Base-by-base conservation (phyloP, 2,888 invertebrate genomes). In the Calameuta filiformis region DNA sequence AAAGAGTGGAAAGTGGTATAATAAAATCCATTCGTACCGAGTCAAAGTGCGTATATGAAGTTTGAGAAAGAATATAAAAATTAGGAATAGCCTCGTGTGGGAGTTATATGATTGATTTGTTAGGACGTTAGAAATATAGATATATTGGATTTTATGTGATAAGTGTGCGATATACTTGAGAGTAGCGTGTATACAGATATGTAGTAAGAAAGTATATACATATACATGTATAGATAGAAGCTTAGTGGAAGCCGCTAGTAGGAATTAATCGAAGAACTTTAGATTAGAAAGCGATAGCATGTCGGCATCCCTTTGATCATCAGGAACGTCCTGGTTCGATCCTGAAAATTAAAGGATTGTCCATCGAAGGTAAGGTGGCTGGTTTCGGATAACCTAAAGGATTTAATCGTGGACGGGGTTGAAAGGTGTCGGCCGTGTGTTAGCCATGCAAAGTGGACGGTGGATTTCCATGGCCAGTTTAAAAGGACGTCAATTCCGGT, bases 401-500 rank as follows among this genome's bases (percentile, higher is more conserved):
- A 56, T 56, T 56, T 15, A 56, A 56, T 56, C 71, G 75, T 30
- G 56, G 75, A 11, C 31, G 35, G 40, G 33, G 6, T 30, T 0
- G 12, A 76, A 37, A 37, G 31, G 40, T n/a, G 73, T 69, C 71
- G 56, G 69, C 34, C 78, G 40, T 68, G 73, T 76, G 68, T 78
- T 78, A 75, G 75, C 56, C 56, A 56, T 56, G 56, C 56, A 56
- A 56, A 56, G 56, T 56, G 56, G 56, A 23, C 56, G 56, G 56
- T 56, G 56, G 56, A 56, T 56, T 56, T 56, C 9, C 56, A 23
- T 23, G 23, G 56, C 56, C 56, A 15, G 56, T 56, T 56, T 56
- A 56, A 56, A 56, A 23, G 56, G 56, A 56, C 56, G 56, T 83
- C 83, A 84, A 85, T 86, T 86, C 87, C 84, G 82, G 86, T 85